Evolutionary conservation across 2,113 vertebrate genomes (phyloP), one percentile per base, ranked within the genome.

Genomic region (Tinamus guttatus): DNA sequence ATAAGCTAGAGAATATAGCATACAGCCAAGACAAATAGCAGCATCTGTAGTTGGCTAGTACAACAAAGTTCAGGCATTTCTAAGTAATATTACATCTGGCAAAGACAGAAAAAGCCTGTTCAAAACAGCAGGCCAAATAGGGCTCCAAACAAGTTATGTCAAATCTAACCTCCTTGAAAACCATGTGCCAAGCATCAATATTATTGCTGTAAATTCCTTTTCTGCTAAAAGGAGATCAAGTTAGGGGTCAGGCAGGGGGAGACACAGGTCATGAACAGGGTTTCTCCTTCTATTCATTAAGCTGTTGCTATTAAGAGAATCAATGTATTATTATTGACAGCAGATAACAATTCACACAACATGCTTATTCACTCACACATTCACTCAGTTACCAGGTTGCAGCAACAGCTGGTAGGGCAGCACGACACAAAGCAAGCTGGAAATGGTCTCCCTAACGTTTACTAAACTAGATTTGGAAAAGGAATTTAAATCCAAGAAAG

Each of bases 221-320:
- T 86, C 56, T 45, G 24, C 40, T 77, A 59, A 71, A n/a, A 77
- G 45, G 6, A 27, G 18, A 85, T 73, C 74, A 85, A 76, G 17
- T 0, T 63, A 43, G 24, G 43, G 16, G 54, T 32, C 19, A 71
- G 25, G n/a, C 3, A 58, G 6, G 16, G 5, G 13, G 22, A 28
- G 56, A 64, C 16, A 67, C 5, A 85, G 32, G 18, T 28, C n/a
- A 28, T 62, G 77, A 90, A 17, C 54, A 32, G 54, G 16, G 30
- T 58, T 58, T 58, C 28, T 32, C 54, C 54, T 58, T 58, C 54
- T 19, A 58, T 17, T 58, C 28, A 58, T 58, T 32, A 58, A 32
- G 30, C 30, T 32, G 30, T 58, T 58, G 30, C 30, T 32, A 58
- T 58, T 58, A 58, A 58, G 5, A 58, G 54, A 18, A 32, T 32